A percentile compares a stretch with the other conserved stretches of the same genome.
Conservation (phyloP, 2,888 invertebrate species). For the Mesopsocus fuscifrons region DNA sequence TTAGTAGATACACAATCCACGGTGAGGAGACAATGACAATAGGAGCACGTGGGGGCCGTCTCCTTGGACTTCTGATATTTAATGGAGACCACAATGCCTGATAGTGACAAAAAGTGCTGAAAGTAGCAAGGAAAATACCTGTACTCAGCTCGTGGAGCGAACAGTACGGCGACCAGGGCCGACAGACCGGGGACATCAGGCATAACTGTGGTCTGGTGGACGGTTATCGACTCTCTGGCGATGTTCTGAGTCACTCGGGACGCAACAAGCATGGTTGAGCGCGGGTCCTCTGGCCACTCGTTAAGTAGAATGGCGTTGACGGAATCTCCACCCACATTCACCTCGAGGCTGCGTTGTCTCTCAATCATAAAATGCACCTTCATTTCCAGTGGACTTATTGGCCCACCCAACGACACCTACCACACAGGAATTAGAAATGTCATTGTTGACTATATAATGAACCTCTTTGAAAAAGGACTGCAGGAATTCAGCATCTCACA, state of each 20-base stretch:
- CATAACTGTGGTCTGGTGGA: constrained; percentile 75
- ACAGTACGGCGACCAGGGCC: constrained; percentile 56
- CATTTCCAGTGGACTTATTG: constrained; percentile 62
- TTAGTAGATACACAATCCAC: too few species aligned
- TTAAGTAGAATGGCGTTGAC: constrained; percentile 75
- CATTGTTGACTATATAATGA: too few species aligned
- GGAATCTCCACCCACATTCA: constrained; percentile 53
- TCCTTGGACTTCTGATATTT: too few species aligned
- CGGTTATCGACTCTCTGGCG: constrained; percentile 29
- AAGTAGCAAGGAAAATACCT: constrained; percentile 24
- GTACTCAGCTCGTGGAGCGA: constrained; percentile 65
- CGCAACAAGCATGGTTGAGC: constrained; percentile 47
- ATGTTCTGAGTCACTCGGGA: constrained; percentile 37
- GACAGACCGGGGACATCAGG: constrained; percentile 74
- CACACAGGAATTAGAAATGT: too few species aligned
- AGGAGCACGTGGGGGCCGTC: too few species aligned
- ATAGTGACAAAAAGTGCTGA: too few species aligned
- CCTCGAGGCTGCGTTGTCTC: constrained; percentile 38
- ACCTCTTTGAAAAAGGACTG: too few species aligned
- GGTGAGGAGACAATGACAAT: too few species aligned
- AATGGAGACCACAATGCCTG: too few species aligned
- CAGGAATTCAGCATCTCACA: too few species aligned
- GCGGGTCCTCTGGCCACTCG: constrained; percentile 51
- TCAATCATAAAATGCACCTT: constrained; percentile 26
- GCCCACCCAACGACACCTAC: constrained; percentile 44